Conservation (phyloP, 2,797 vertebrate species). For the Fundulus diaphanus region DNA sequence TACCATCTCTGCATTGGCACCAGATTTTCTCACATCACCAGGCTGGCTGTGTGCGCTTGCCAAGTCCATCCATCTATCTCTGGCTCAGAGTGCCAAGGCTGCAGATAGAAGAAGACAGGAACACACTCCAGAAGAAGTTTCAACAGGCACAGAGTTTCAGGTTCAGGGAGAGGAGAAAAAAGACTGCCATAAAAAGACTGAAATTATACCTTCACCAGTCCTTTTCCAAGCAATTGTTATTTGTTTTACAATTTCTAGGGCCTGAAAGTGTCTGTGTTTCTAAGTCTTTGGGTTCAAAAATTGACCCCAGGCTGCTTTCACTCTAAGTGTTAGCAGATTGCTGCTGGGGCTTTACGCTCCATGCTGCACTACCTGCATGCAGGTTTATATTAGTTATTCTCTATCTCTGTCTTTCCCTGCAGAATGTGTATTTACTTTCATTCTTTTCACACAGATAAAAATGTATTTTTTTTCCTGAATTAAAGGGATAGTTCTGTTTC, state of each 20-base stretch:
- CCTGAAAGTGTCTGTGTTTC: conserved; percentile 62
- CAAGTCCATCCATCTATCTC: conserved; percentile 74
- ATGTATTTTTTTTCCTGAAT: not conserved
- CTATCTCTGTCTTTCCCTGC: conserved; percentile 22
- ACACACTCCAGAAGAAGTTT: conserved; percentile 66
- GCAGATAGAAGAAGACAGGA: conserved; percentile 61
- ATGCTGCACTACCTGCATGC: conserved; percentile 36
- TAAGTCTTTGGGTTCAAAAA: conserved; percentile 55
- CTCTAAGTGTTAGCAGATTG: conserved; percentile 74
- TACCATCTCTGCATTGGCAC: conserved; percentile 73
- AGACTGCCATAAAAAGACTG: conserved; percentile 38
- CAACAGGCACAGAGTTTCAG: conserved; percentile 57
- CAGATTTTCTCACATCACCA: conserved; percentile 73
- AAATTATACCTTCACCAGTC: conserved; percentile 47
- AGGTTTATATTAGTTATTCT: conserved; percentile 49
- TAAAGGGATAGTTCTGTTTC: too few species aligned
- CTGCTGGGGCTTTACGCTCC: conserved; percentile 59
- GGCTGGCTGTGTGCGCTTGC: conserved; percentile 69
- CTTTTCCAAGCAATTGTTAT: conserved; percentile 53
- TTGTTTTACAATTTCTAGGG: conserved; percentile 68
- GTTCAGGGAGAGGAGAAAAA: conserved; percentile 14
- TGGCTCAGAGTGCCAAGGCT: conserved; percentile 69
- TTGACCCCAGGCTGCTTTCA: conserved; percentile 62
- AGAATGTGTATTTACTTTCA: conserved; percentile 29
- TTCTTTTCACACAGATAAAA: not conserved